Base-by-base conservation (phyloP, 1,140 invertebrate genomes). In the Drosophila erecta region DNA sequence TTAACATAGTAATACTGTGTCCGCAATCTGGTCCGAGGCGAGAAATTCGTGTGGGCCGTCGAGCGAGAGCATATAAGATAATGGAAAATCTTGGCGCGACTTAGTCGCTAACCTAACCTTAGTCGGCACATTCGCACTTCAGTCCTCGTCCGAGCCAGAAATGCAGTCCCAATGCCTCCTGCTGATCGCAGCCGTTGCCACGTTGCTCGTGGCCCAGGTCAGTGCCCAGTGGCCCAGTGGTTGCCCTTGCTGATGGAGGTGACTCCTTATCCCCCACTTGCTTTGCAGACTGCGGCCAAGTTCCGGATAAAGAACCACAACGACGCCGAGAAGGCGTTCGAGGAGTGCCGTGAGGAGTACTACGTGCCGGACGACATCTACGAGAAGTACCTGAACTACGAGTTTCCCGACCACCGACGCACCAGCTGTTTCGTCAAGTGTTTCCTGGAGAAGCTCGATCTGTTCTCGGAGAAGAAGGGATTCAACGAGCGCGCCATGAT, bases 361-460 rank as follows among this genome's bases (percentile, higher is more conserved):
- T 10, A 66, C 47, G 80, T 91, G 30, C 90, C 90, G 33, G 86
- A 90, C 15, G 90, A 91, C 12, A 89, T 91, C 33, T 91, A 86
- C 35, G 86, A 91, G 17, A 85, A 91, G 65, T 91, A 44, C 58
- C 43, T 78, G 38, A 81, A 83, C 40, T 91, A 86, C 24, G 90
- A 89, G 20, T 91, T 91, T 43, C 76, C 78, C n/a, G 56, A 72
- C n/a, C 90, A 91, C 47, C 75, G 85, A 0, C 71, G 62, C 47
- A 91, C 90, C 43, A 81, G 74, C 24, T 91, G 90, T 61, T 91
- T 79, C 49, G 76, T 91, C 2, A 91, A 91, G 57, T 91, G 90
- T 47, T 90, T 87, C 55, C 53, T 91, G 33, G 90, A 91, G 59
- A 83, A 91, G 62, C 75, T 91, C 60, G 90, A 89, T 1, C 58